Evolutionary conservation across 2,888 invertebrate genomes (phyloP).

Genomic region (Melinaea menophilus): DNA sequence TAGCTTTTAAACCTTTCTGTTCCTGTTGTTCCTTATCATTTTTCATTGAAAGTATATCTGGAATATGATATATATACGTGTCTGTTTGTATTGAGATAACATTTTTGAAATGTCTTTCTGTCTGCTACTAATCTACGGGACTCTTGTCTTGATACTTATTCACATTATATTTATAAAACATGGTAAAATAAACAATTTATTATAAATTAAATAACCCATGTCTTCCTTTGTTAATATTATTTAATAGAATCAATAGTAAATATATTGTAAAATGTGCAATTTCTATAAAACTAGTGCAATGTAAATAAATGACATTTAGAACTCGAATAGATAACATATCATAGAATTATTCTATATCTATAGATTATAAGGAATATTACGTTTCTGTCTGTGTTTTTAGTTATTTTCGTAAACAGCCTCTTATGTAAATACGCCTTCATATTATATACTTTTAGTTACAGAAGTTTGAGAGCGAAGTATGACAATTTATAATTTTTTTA

Average conservation of each 20-base stretch:
- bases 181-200: no score
- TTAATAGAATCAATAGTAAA: background rate
- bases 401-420: no score
- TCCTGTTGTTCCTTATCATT: no score
- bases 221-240: background rate
- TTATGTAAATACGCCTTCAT: no score
- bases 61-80: no score
- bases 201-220: background rate
- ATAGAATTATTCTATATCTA: slow-evolving; percentile 39
- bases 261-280: slow-evolving; percentile 1
- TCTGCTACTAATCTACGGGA: no score
- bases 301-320: slow-evolving; percentile 31
- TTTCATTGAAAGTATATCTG: no score
- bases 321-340: slow-evolving; percentile 67
- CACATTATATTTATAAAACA: no score
- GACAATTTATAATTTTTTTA: background rate
- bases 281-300: slow-evolving; percentile 36
- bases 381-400: background rate
- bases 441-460: background rate
- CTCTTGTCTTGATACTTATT: no score
- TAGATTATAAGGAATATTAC: background rate
- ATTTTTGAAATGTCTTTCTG: no score
- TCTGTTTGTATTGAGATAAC: no score
- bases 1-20: no score
- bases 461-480: slow-evolving; percentile 1